Evolutionary conservation across 2,797 vertebrate genomes (phyloP).

Genomic region (Phoeniculus purpureus): DNA sequence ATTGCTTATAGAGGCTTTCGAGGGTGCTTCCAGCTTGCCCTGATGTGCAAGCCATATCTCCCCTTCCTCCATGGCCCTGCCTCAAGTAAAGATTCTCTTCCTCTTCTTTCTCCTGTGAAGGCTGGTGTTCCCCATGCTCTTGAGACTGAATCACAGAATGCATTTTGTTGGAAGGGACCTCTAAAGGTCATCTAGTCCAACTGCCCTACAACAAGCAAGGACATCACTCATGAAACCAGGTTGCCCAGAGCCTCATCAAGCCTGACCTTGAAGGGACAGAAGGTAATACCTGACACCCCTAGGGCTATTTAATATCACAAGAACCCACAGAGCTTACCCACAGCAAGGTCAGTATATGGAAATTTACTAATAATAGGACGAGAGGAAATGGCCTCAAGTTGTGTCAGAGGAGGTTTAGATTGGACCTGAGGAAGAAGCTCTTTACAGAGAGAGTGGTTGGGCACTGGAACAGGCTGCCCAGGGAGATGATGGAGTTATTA

Average conservation of each 20-base stretch:
- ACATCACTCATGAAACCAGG: no score
- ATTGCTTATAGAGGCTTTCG: neutral
- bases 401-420: no score
- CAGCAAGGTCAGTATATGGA: neutral
- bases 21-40: neutral
- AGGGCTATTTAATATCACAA: neutral
- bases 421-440: no score
- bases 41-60: neutral
- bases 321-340: neutral
- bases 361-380: no score
- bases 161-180: no score
- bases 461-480: no score
- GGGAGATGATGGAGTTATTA: no score
- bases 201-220: no score
- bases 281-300: neutral
- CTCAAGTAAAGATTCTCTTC: neutral
- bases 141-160: neutral
- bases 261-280: neutral
- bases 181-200: no score
- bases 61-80: neutral
- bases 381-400: no score
- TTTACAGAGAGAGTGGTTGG: no score
- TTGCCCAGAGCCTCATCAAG: no score
- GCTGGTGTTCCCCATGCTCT: neutral
- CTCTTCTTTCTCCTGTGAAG: neutral